These are phyloP conservation scores for Laodelphax striatellus DNA, from an alignment of 1,140 invertebrate species.

Conservation along the genomic window DNA sequence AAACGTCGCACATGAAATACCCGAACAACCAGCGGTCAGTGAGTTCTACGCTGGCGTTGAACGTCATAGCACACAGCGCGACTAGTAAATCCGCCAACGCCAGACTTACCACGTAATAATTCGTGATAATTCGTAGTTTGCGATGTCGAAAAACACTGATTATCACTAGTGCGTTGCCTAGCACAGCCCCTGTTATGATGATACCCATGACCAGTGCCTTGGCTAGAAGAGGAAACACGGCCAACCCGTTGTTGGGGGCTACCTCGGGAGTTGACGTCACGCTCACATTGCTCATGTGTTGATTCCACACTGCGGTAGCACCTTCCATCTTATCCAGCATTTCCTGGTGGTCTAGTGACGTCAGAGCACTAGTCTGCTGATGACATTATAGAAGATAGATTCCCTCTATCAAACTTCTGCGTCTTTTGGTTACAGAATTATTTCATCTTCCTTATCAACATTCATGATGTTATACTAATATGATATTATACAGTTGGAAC, in stretches of 20 bases:
- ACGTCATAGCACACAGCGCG: slow-evolving; percentile 88
- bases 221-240: neutral
- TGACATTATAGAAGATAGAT: too few relatives aligned
- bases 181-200: slow-evolving; percentile 75
- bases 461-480: too few relatives aligned
- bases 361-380: too few relatives aligned
- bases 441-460: too few relatives aligned
- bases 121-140: slow-evolving; percentile 75
- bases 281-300: neutral
- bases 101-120: slow-evolving; percentile 89
- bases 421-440: too few relatives aligned
- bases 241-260: neutral
- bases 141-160: slow-evolving; percentile 60
- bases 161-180: slow-evolving; percentile 79
- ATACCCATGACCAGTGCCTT: slow-evolving; percentile 52
- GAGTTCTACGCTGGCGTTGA: slow-evolving; percentile 79
- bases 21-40: slow-evolving; percentile 78
- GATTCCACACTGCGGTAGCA: neutral
- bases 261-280: neutral
- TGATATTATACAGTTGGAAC: too few relatives aligned
- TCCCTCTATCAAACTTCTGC: too few relatives aligned
- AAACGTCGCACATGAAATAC: slow-evolving; percentile 82
- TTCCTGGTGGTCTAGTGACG: neutral
- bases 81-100: slow-evolving; percentile 87
- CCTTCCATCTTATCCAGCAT: slow-evolving; percentile 1